Percentiles rank a stretch among this genome's conserved stretches.
Evolutionary conservation across 2,113 vertebrate genomes (phyloP).

Genomic region (Psilopogon haemacephalus): DNA sequence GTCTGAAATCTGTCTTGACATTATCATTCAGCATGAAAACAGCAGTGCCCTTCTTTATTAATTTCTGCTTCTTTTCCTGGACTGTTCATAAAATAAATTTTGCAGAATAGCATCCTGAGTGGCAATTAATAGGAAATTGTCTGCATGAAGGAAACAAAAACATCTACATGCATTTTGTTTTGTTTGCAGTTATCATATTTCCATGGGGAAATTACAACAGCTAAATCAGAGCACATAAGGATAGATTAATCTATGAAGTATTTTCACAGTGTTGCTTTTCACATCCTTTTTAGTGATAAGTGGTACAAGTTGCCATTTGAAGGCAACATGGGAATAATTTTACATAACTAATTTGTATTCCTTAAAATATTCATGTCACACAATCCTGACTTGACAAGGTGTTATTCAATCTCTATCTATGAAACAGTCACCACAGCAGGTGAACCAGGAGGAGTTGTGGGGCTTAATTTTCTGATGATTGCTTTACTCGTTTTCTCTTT

Average conservation of each 20-base stretch:
- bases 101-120: not conserved
- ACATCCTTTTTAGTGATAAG: not conserved
- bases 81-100: slow-evolving; percentile 9
- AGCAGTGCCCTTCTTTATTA: not conserved
- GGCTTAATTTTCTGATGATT: slow-evolving; percentile 3
- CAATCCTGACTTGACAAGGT: slow-evolving; percentile 32
- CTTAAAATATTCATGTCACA: slow-evolving; percentile 42
- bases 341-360: not conserved
- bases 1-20: not conserved
- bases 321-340: not conserved
- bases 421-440: not conserved
- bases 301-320: not conserved
- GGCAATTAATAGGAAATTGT: not conserved
- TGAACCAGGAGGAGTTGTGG: not conserved
- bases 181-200: not conserved
- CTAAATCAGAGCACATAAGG: not conserved
- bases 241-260: not conserved
- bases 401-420: slow-evolving; percentile 1
- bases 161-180: not conserved
- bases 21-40: not conserved
- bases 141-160: not conserved
- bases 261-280: not conserved
- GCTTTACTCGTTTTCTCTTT: not conserved
- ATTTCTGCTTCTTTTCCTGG: not conserved
- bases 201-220: not conserved